Evolutionary conservation across 2,797 vertebrate genomes (phyloP).

Genomic region (Microctenopoma stevenorrisi): DNA sequence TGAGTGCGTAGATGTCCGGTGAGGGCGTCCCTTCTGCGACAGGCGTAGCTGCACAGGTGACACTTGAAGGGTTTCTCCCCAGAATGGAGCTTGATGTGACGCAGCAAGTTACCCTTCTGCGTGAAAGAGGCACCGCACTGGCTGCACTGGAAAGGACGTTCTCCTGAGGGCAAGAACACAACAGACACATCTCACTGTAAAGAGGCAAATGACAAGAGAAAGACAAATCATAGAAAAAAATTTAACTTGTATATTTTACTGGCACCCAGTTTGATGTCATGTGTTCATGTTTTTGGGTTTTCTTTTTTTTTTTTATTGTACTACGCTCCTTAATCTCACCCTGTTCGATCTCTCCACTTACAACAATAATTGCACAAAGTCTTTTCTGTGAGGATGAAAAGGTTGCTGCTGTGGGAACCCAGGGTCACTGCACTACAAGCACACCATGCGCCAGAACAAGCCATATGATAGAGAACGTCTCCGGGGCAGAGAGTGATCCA

Average conservation of each 20-base stretch:
- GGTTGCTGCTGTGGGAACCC: conserved; percentile 49
- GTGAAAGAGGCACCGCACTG: conserved; percentile 99
- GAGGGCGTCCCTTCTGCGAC: conserved; percentile 97
- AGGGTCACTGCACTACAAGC: conserved; percentile 78
- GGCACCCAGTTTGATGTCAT: conserved; percentile 13
- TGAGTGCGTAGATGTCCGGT: conserved; percentile 97
- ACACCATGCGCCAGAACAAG: conserved; percentile 65
- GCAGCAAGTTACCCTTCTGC: conserved; percentile 98
- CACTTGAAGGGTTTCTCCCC: conserved; percentile 99
- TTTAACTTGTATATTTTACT: conserved; percentile 8
- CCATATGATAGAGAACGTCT: conserved; percentile 67
- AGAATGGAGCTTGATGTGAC: conserved; percentile 98
- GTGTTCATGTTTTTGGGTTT: not conserved
- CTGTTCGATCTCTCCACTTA: conserved; percentile 35
- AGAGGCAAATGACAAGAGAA: conserved; percentile 24
- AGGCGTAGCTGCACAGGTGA: conserved; percentile 98
- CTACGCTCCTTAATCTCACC: conserved; percentile 47
- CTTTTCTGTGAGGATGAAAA: conserved; percentile 41
- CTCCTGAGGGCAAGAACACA: conserved; percentile 82
- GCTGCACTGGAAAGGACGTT: conserved; percentile 98
- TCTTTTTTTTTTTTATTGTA: not conserved
- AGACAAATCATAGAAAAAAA: not conserved
- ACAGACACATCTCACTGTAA: conserved; percentile 41
- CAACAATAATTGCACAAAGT: conserved; percentile 45
- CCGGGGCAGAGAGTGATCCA: conserved; percentile 66